A percentile compares a stretch with the other conserved stretches of the same genome.
These are phyloP conservation scores for Muntiacus reevesi DNA, from an alignment of 2,113 vertebrate genomes.

Conservation along the genomic window DNA sequence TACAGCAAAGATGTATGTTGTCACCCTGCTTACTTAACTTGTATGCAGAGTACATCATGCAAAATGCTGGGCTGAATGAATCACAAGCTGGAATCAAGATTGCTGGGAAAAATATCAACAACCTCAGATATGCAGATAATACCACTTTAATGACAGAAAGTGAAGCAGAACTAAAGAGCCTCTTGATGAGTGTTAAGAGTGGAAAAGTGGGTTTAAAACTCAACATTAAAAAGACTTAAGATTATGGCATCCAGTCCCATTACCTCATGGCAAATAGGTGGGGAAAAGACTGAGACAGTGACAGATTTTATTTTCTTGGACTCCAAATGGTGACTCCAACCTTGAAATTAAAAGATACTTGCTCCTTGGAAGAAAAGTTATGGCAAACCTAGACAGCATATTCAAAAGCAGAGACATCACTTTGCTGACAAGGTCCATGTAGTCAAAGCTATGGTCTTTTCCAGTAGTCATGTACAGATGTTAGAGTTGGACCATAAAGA, in stretches of 20 bases:
- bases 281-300: background rate
- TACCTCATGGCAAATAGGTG: background rate
- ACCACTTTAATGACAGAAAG: background rate
- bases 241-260: background rate
- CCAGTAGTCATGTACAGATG: background rate
- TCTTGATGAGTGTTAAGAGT: background rate
- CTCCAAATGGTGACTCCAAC: background rate
- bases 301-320: background rate
- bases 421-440: background rate
- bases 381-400: background rate
- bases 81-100: background rate
- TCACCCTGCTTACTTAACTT: background rate
- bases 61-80: background rate
- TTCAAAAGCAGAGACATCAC: background rate
- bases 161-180: background rate
- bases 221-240: background rate
- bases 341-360: background rate
- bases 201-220: background rate
- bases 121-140: background rate
- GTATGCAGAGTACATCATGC: background rate
- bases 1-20: background rate
- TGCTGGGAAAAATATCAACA: background rate
- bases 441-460: background rate
- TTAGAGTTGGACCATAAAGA: background rate
- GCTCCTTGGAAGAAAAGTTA: background rate